Evolutionary conservation across 2,888 invertebrate species (phyloP), one percentile per base, ranked within the genome.

Genomic region (Dasypogon diadema): DNA sequence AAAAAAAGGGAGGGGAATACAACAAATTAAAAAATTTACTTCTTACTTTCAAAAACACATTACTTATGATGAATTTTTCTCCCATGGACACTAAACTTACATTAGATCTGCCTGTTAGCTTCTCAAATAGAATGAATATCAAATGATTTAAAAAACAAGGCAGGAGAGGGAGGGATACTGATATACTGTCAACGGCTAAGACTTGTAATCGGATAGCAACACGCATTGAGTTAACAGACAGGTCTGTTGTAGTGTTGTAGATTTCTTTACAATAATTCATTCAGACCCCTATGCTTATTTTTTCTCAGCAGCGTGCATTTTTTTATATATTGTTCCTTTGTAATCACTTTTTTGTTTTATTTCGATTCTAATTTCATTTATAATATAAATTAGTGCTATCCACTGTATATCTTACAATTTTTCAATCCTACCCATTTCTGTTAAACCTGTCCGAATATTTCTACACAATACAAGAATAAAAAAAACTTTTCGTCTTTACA

Each of bases 321-420:
- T 14, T 24, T 37, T 16, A 1, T 56, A 2, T 26, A 16, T 34
- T 30, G 16, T 30, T 58, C 8, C 8, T 18, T 6, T 60, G 30
- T 26, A 12, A 16, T 60, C 37, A 10, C 3, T 26, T 56, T 26
- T 56, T 24, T 24, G 30, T 60, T 56, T 12, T 58, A 2, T 60
- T 60, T 30, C 10, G 21, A 18, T 30, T 18, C n/a, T 60, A 18
- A n/a, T n/a, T n/a, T n/a, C 21, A 2, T 30, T 4, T 60, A 2
- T 37, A 37, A 60, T 60, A 37, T 60, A 60, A 60, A 60, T 60
- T 60, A 60, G 12, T 6, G 10, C 26, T 60, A 60, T 37, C 37
- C 60, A 60, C 60, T 60, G 37, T 21, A 12, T 60, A 60, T 60
- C 42, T 60, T 60, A 60, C 60, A 60, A 60, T 12, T 60, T 56